These are phyloP conservation scores for Stenolophus ochropezus DNA, from an alignment of 2,888 invertebrate species.

Conservation along the genomic window DNA sequence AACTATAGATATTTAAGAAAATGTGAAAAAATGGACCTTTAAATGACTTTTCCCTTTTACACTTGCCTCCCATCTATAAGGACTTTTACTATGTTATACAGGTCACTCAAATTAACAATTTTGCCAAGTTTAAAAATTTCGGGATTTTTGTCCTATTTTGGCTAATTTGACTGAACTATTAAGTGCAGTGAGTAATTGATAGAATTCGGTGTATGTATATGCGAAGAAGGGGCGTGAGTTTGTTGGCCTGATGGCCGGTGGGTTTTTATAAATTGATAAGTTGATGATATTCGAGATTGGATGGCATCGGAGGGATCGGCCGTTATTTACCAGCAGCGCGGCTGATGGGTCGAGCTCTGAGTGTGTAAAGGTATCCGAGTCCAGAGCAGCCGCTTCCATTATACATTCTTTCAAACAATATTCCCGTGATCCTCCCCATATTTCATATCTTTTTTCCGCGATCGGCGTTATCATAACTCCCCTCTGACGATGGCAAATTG, in stretches of 20 bases:
- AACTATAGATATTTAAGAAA: too few relatives aligned
- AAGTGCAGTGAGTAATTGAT: too few relatives aligned
- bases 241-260: not conserved
- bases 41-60: too few relatives aligned
- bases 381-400: slow-evolving; percentile 61
- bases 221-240: too few relatives aligned
- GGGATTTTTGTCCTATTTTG: too few relatives aligned
- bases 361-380: not conserved
- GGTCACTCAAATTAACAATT: too few relatives aligned
- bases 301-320: not conserved
- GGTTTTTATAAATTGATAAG: not conserved
- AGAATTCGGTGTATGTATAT: too few relatives aligned
- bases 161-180: too few relatives aligned
- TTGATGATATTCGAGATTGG: not conserved
- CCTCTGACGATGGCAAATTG: slow-evolving; percentile 64
- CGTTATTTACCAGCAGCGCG: not conserved
- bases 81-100: too few relatives aligned
- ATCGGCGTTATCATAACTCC: slow-evolving; percentile 65
- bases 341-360: not conserved
- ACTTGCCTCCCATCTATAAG: too few relatives aligned
- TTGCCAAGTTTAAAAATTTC: too few relatives aligned
- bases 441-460: slow-evolving; percentile 66
- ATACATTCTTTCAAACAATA: slow-evolving; percentile 65
- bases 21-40: too few relatives aligned
- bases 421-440: slow-evolving; percentile 65